phyloP scores from a whole-genome alignment of 2,888 invertebrate genomes.

The Bhutanitis thaidina region DNA sequence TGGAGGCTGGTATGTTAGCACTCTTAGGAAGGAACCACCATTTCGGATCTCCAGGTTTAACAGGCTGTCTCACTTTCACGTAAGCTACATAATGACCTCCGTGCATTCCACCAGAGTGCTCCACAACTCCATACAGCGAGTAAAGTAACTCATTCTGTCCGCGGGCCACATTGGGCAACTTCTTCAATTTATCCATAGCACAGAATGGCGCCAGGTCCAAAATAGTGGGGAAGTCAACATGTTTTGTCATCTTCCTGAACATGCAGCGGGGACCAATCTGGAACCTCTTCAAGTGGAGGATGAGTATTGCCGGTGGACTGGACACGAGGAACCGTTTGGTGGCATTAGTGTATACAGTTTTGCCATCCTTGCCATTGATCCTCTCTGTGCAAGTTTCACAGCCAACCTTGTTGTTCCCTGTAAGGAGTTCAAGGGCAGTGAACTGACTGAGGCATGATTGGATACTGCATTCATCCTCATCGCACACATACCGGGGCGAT shows the following conservation, averaged over 20 bases:
- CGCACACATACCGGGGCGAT: conserved; percentile 84
- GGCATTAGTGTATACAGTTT: conserved; percentile 89
- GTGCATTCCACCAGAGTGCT: conserved; percentile 94
- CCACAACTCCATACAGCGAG: conserved; percentile 96
- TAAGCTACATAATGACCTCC: conserved; percentile 95
- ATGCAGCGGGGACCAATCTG: conserved; percentile 87
- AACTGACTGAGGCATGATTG: conserved; percentile 95
- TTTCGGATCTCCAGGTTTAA: conserved; percentile 82
- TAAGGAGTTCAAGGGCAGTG: conserved; percentile 93
- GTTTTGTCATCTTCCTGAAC: conserved; percentile 91
- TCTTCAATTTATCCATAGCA: conserved; percentile 82
- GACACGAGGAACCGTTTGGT: conserved; percentile 93
- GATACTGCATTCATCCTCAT: conserved; percentile 90
- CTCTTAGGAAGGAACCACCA: conserved; percentile 86
- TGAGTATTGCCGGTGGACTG: conserved; percentile 95
- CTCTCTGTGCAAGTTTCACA: conserved; percentile 93
- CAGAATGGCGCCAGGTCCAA: conserved; percentile 96
- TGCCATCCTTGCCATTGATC: conserved; percentile 84
- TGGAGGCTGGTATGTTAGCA: conserved; percentile 72
- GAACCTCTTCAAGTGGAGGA: conserved; percentile 97
- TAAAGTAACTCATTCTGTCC: conserved; percentile 87
- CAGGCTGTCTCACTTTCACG: conserved; percentile 89
- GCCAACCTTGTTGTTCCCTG: conserved; percentile 94
- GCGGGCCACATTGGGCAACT: conserved; percentile 80
- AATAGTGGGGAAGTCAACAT: conserved; percentile 91